Conservation (phyloP, 2,113 vertebrate genomes). For the Python bivittatus region DNA sequence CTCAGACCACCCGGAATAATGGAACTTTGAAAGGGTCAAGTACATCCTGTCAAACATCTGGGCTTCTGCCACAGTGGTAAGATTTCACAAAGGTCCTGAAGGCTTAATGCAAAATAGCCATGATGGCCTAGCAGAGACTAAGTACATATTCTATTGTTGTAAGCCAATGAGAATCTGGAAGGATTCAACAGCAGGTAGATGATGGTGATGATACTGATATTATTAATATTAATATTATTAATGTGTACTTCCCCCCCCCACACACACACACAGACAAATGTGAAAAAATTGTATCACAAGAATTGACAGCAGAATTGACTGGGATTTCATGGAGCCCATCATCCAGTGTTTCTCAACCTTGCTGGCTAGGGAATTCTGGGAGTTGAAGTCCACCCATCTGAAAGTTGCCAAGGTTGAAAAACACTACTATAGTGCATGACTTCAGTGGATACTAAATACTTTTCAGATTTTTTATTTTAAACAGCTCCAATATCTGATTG, state of each 20-base stretch:
- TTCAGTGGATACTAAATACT: too few relatives aligned
- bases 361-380: too few relatives aligned
- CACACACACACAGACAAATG: too few relatives aligned
- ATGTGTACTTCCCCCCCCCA: neutral
- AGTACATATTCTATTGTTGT: neutral
- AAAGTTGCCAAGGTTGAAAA: too few relatives aligned
- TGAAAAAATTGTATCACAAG: neutral
- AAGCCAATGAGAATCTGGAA: neutral
- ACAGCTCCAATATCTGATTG: too few relatives aligned
- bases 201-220: neutral
- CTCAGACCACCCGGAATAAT: slow-evolving; percentile 92
- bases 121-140: neutral
- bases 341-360: too few relatives aligned
- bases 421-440: too few relatives aligned
- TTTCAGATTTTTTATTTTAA: too few relatives aligned
- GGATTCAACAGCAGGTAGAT: neutral
- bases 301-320: too few relatives aligned
- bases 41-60: slow-evolving; percentile 85
- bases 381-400: too few relatives aligned
- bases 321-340: too few relatives aligned
- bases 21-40: slow-evolving; percentile 94
- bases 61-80: slow-evolving; percentile 95
- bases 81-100: slow-evolving; percentile 11
- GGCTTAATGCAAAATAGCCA: neutral
- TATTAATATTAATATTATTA: neutral